A percentile compares a stretch with the other conserved stretches of the same genome.
phyloP scores from a whole-genome alignment of 2,888 invertebrate species.

The Ernsta delagoae region DNA sequence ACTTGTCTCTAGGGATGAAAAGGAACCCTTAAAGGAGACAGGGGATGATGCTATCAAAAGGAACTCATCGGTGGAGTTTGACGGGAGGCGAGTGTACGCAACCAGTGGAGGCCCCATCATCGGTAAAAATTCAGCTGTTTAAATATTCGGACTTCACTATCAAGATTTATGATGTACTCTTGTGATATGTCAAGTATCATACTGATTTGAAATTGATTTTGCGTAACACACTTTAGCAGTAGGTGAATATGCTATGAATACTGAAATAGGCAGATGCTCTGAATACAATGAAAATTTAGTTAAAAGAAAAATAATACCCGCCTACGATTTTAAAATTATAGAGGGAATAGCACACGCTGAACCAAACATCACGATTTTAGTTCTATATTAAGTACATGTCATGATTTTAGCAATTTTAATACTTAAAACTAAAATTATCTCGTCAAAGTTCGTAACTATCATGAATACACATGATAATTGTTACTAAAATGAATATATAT shows the following conservation, averaged over 20 bases:
- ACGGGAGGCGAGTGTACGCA: constrained; percentile 92
- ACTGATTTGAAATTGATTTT: no score
- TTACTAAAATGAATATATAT: constrained; percentile 34
- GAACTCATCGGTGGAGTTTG: constrained; percentile 92
- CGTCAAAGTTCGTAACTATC: constrained; percentile 8
- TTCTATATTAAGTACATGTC: not conserved
- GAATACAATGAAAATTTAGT: not conserved
- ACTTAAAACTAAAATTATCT: not conserved
- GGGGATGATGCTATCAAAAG: constrained; percentile 88
- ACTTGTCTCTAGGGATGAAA: constrained; percentile 87
- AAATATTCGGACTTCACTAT: constrained; percentile 48
- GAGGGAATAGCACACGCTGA: not conserved
- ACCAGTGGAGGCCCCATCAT: constrained; percentile 93
- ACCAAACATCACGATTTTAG: not conserved
- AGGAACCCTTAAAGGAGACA: constrained; percentile 90
- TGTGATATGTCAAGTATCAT: not conserved
- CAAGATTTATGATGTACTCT: constrained; percentile 22
- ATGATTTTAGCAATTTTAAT: not conserved
- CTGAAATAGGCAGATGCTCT: not conserved
- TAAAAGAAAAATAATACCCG: no score
- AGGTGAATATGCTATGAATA: not conserved
- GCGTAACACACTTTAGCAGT: no score
- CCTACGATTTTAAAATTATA: not conserved
- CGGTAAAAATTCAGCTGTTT: constrained; percentile 96
- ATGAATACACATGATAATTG: constrained; percentile 1